Base-by-base conservation (phyloP, 2,113 vertebrate genomes). In the Oncorhynchus keta region DNA sequence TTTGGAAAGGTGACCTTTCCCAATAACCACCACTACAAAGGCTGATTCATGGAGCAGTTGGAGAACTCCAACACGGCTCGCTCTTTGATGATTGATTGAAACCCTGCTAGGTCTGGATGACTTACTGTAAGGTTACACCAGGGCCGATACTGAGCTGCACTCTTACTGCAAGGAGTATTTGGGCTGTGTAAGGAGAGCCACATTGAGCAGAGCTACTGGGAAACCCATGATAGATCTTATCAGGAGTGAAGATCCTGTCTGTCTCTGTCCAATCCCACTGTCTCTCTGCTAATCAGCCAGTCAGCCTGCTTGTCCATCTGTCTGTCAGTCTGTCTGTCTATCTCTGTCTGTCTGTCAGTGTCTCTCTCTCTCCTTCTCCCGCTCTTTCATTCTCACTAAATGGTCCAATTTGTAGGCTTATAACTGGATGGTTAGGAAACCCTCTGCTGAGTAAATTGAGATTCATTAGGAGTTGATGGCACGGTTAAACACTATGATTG, bases 1-100 rank as follows among this genome's bases (percentile, higher is more conserved):
- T 13, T 81, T 55, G 51, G 51, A 55, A 55, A 55, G 51, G 88
- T 90, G 90, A 93, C 90, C 90, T 91, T 89, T 91, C 83, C 83
- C 86, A 83, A 84, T 88, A 84, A 85, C 83, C 76, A 78, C 77
- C 75, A 70, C 87, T 83, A 89, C 80, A 85, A 85, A 89, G 83
- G 79, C 85, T 79, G 89, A 75, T 85, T 89, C 90, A 81, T 85
- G 84, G 85, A 82, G 84, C 83, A 81, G 77, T 3, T 77, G 81
- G 82, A 80, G 86, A 32, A 2, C 69, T 18, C 65, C 80, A 70
- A 82, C 84, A 76, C 73, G 55, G 30, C 12, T 16, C 78, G 70
- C 77, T 84, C 90, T 91, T 91, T 91, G 88, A 90, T 88, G 88
- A 92, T 85, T 90, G 91, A 93, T 90, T 86, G 88, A 88, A 89